Percentiles rank a stretch among this genome's conserved stretches.
Conservation (phyloP, 2,888 invertebrate species). For the Standfussiana lucernea region DNA sequence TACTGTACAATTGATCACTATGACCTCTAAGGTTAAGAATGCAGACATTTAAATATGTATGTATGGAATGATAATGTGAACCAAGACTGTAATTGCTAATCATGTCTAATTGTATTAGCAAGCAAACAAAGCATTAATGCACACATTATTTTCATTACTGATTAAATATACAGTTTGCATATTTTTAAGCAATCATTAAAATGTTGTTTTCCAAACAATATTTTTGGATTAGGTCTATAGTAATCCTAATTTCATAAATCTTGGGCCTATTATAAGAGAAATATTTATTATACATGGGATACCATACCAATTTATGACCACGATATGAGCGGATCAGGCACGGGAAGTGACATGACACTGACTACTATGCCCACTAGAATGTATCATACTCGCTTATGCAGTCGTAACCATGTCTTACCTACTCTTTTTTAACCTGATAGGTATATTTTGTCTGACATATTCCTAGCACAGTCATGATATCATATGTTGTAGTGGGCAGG, state of each 20-base stretch:
- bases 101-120: not conserved
- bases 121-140: not conserved
- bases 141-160: not conserved
- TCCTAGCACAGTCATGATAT: not conserved
- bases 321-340: not conserved
- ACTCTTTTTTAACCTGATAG: too few species aligned
- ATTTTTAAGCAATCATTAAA: not conserved
- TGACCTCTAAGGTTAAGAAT: slow-evolving; percentile 51
- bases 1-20: slow-evolving; percentile 25
- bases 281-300: not conserved
- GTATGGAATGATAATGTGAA: slow-evolving; percentile 37
- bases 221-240: not conserved
- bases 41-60: slow-evolving; percentile 50
- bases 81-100: slow-evolving; percentile 18
- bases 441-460: not conserved
- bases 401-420: not conserved
- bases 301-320: not conserved
- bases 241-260: not conserved
- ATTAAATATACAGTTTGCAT: too few species aligned
- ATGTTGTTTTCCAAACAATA: not conserved
- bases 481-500: not conserved
- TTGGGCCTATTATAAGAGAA: not conserved
- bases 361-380: not conserved
- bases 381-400: too few species aligned
- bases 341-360: not conserved